Conservation (phyloP, 30 jellyfish, hydroid and myxozoan genomes). For the Turritopsis dohrnii region DNA sequence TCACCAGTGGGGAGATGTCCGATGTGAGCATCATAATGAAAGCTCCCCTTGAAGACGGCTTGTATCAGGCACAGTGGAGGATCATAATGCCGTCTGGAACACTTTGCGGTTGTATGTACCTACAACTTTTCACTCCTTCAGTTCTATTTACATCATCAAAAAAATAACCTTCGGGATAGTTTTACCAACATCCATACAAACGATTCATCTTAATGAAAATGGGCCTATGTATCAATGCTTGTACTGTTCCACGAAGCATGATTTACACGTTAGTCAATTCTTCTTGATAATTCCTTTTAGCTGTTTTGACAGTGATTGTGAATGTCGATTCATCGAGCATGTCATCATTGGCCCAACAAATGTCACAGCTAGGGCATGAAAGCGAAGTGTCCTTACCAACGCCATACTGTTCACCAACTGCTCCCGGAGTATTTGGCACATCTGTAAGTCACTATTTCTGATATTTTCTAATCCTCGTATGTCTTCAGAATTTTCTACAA, state of each 20-base stretch:
- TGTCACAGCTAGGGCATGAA: conserved; percentile 60
- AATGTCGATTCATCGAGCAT: conserved; percentile 51
- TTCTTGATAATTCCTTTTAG: conserved; percentile 45
- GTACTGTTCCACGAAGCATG: too few relatives aligned
- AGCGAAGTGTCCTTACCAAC: conserved; percentile 37
- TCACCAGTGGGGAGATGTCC: conserved; percentile 44
- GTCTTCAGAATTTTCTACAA: too few relatives aligned
- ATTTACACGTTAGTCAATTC: too few relatives aligned
- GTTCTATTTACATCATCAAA: too few relatives aligned
- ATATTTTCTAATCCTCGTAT: background rate
- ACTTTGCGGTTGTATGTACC: conserved; percentile 53
- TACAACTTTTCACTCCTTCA: background rate
- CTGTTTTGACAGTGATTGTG: conserved; percentile 33
- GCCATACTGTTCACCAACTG: conserved; percentile 84
- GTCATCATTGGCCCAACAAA: conserved; percentile 49
- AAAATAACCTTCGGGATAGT: background rate
- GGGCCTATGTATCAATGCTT: background rate
- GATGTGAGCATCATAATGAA: conserved; percentile 56
- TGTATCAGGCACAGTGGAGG: conserved; percentile 73
- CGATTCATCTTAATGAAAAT: background rate
- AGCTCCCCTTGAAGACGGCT: conserved; percentile 56
- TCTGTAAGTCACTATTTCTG: conserved; percentile 14
- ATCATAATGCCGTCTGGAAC: conserved; percentile 54
- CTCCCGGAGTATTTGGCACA: conserved; percentile 72
- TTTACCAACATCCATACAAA: background rate